phyloP scores from a whole-genome alignment of 2,113 vertebrate species.

The Anas platyrhynchos region DNA sequence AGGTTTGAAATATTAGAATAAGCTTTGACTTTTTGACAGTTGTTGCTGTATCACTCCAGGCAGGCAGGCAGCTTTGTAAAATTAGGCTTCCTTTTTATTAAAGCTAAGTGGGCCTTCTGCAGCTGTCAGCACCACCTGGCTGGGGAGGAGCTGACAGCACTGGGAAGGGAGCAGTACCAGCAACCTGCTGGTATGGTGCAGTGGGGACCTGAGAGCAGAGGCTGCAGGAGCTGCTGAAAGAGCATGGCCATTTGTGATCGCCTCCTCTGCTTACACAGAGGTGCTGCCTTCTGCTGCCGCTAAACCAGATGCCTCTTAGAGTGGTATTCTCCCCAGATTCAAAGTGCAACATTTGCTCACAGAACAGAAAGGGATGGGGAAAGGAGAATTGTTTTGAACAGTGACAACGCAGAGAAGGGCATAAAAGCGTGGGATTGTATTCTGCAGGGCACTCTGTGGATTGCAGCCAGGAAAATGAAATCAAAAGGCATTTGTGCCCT shows the following conservation, averaged over 20 bases:
- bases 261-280: background rate
- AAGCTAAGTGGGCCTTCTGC: background rate
- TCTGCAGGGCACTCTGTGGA: background rate
- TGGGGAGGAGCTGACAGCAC: slow-evolving; percentile 9
- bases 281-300: background rate
- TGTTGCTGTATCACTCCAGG: background rate
- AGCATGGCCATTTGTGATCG: background rate
- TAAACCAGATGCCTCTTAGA: background rate
- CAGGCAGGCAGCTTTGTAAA: background rate
- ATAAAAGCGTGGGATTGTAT: background rate
- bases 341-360: background rate
- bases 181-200: background rate
- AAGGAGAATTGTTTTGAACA: background rate
- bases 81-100: slow-evolving; percentile 1
- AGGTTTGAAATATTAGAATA: background rate
- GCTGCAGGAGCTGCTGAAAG: background rate
- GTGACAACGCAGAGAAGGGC: background rate
- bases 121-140: background rate
- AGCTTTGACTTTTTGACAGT: background rate
- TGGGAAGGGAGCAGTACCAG: background rate
- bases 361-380: background rate
- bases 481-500: background rate
- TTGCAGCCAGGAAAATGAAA: background rate
- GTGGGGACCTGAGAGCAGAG: background rate
- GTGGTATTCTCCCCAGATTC: background rate